Conservation (phyloP, 2,797 vertebrate genomes). For the Cuculus canorus region DNA sequence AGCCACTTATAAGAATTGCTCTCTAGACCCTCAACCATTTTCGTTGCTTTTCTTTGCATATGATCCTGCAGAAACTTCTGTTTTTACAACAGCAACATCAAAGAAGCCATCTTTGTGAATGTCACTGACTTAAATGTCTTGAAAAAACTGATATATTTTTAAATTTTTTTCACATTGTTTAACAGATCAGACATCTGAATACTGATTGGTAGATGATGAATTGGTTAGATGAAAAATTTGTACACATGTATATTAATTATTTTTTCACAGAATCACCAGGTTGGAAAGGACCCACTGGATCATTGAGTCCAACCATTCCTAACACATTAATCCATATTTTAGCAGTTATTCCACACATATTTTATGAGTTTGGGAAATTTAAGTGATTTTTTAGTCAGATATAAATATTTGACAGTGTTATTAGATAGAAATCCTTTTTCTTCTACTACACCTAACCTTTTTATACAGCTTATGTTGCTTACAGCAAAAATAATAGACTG, state of each 20-base stretch:
- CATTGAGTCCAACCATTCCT: too few species aligned
- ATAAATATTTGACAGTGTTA: background rate
- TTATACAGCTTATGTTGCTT: background rate
- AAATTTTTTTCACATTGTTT: background rate
- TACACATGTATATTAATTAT: background rate
- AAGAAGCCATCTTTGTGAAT: background rate
- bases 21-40: background rate
- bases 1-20: too few species aligned
- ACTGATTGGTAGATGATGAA: background rate
- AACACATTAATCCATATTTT: background rate
- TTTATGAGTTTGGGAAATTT: background rate
- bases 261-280: too few species aligned
- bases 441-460: background rate
- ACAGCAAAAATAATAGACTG: background rate
- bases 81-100: background rate
- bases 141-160: background rate
- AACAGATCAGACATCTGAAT: background rate
- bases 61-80: background rate
- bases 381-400: background rate
- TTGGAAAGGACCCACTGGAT: too few species aligned
- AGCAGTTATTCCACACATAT: background rate
- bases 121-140: background rate
- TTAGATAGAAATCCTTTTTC: background rate
- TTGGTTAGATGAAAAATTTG: background rate
- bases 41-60: background rate